Evolutionary conservation across 2,797 vertebrate species (phyloP).

Genomic region (Paedocypris micromegethes): DNA sequence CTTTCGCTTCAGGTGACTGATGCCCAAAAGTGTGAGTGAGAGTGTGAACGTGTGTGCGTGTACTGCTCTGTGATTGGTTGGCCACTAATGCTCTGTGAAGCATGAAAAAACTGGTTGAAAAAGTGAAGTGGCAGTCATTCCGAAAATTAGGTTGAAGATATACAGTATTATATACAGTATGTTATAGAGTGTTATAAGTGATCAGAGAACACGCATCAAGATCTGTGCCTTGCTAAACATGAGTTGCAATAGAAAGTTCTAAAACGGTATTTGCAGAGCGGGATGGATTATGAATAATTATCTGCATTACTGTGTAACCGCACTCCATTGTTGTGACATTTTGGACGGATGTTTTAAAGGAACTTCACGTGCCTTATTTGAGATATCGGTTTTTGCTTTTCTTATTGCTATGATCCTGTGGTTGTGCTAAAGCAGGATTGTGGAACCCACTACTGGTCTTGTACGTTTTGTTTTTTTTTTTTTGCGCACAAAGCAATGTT

Average conservation of each 20-base stretch:
- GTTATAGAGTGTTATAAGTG: neutral
- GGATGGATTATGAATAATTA: too few relatives aligned
- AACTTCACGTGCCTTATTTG: conserved; percentile 25
- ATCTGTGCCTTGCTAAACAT: conserved; percentile 3
- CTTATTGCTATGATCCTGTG: neutral
- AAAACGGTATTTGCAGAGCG: neutral
- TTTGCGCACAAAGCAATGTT: neutral
- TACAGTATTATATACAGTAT: neutral
- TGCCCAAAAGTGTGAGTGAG: too few relatives aligned
- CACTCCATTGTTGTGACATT: neutral
- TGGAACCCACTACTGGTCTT: too few relatives aligned
- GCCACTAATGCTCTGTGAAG: too few relatives aligned
- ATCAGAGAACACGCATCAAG: neutral
- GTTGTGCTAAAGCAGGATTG: too few relatives aligned
- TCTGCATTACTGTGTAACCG: too few relatives aligned
- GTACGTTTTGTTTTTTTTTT: neutral
- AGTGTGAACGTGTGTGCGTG: too few relatives aligned
- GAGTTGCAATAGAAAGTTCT: neutral
- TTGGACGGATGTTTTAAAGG: conserved; percentile 12
- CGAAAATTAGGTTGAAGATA: neutral
- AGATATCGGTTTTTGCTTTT: neutral
- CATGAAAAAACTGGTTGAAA: too few relatives aligned
- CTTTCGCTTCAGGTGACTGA: too few relatives aligned
- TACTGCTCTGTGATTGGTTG: too few relatives aligned
- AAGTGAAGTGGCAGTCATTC: too few relatives aligned